phyloP scores from a whole-genome alignment of 2,888 invertebrate species.

The Ommatoiulus sabulosus region DNA sequence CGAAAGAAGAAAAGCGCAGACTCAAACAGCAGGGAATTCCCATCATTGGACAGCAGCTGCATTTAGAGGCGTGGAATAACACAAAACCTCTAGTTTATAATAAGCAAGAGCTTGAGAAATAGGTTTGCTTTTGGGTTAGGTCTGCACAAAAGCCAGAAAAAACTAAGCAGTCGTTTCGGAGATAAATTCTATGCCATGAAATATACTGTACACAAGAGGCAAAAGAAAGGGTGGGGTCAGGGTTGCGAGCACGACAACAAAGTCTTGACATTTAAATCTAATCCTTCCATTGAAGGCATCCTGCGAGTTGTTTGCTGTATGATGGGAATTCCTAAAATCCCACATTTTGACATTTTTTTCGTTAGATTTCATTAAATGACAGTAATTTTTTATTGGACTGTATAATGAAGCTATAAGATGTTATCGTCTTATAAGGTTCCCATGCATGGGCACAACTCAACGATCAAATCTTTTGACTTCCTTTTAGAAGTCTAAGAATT shows the following conservation, averaged over 20 bases:
- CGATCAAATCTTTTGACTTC: not conserved
- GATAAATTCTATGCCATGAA: not conserved
- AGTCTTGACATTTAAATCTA: not conserved
- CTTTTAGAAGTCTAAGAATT: too few relatives aligned
- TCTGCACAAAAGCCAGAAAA: constrained; percentile 2
- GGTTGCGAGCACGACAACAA: not conserved
- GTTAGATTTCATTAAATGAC: not conserved
- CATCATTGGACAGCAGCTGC: not conserved
- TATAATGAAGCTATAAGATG: too few relatives aligned
- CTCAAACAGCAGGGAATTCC: not conserved
- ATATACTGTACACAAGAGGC: not conserved
- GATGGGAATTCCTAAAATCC: not conserved
- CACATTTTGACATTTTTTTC: not conserved
- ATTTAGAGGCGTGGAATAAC: not conserved
- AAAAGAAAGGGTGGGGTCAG: not conserved
- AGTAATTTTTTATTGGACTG: not conserved
- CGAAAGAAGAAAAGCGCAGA: not conserved
- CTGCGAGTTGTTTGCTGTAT: not conserved
- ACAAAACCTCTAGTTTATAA: not conserved
- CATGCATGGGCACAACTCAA: not conserved
- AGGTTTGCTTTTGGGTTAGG: not conserved
- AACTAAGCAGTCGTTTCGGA: not conserved
- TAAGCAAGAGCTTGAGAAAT: constrained; percentile 5
- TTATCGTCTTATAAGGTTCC: not conserved
- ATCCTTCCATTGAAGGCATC: constrained; percentile 4